Evolutionary conservation across 2,888 invertebrate species (phyloP).

Genomic region (Chrysina gloriosa): DNA sequence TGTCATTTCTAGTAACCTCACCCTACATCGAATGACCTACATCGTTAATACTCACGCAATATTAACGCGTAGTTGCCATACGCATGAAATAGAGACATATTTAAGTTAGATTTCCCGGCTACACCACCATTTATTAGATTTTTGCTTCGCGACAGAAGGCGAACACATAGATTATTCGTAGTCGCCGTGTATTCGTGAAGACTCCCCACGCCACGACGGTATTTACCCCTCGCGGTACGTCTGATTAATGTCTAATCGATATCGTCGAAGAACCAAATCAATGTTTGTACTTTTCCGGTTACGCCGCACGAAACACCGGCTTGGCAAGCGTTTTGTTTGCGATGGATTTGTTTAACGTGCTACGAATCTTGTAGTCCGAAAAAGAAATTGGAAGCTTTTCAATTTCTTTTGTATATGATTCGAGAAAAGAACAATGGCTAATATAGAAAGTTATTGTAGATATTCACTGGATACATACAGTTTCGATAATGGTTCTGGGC

Average conservation of each 20-base stretch:
- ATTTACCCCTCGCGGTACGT: constrained; percentile 24
- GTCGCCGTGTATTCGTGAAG: constrained; percentile 16
- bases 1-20: constrained; percentile 7
- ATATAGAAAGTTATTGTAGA: neutral
- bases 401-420: too few species aligned
- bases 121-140: neutral
- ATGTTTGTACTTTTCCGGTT: constrained; percentile 40
- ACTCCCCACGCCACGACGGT: neutral
- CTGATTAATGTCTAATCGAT: constrained; percentile 40
- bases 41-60: constrained; percentile 26
- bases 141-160: neutral
- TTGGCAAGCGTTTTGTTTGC: constrained; percentile 28
- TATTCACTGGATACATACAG: neutral
- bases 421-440: neutral
- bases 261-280: constrained; percentile 37
- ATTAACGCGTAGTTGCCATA: neutral
- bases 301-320: constrained; percentile 27
- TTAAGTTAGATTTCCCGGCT: neutral
- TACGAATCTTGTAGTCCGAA: neutral
- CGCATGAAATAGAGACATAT: neutral
- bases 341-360: constrained; percentile 31
- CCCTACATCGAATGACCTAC: constrained; percentile 30
- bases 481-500: neutral
- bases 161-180: constrained; percentile 13
- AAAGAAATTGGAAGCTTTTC: neutral